These are phyloP conservation scores for Zoanthus sansibaricus DNA, from an alignment of 92 coral and sea anemone genomes.

Conservation along the genomic window DNA sequence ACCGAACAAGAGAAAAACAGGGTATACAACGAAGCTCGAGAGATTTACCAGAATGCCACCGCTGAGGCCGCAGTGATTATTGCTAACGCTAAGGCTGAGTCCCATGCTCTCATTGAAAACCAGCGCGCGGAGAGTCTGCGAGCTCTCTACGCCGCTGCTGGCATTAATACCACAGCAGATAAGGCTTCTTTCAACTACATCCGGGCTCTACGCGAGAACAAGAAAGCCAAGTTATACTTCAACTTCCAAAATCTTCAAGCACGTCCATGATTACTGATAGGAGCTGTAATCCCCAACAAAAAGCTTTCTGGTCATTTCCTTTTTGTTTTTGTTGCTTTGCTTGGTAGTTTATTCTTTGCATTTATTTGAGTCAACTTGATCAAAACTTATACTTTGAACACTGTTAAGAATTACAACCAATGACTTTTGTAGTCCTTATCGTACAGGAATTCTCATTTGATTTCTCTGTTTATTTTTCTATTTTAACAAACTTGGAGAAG, in stretches of 20 bases:
- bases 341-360: too few relatives aligned
- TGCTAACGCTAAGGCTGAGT: conserved; percentile 86
- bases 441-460: too few relatives aligned
- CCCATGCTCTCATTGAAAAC: conserved; percentile 74
- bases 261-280: not conserved
- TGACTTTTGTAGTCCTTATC: too few relatives aligned
- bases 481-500: too few relatives aligned
- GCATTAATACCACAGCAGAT: conserved; percentile 60
- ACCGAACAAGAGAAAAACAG: conserved; percentile 81
- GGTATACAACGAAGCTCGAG: conserved; percentile 78
- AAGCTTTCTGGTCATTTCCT: too few relatives aligned
- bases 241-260: conserved; percentile 72
- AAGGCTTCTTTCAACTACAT: conserved; percentile 84
- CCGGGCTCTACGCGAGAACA: conserved; percentile 75
- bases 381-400: too few relatives aligned
- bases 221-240: conserved; percentile 64
- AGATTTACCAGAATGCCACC: conserved; percentile 83
- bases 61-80: conserved; percentile 72
- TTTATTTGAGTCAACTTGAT: too few relatives aligned
- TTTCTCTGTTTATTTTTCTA: too few relatives aligned
- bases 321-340: too few relatives aligned
- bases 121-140: conserved; percentile 80
- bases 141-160: conserved; percentile 63
- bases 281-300: too few relatives aligned
- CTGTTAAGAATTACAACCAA: too few relatives aligned